Percentiles rank a stretch among this genome's conserved stretches.
Evolutionary conservation across 2,888 invertebrate species (phyloP).

Genomic region (Drosophila macrospina): DNA sequence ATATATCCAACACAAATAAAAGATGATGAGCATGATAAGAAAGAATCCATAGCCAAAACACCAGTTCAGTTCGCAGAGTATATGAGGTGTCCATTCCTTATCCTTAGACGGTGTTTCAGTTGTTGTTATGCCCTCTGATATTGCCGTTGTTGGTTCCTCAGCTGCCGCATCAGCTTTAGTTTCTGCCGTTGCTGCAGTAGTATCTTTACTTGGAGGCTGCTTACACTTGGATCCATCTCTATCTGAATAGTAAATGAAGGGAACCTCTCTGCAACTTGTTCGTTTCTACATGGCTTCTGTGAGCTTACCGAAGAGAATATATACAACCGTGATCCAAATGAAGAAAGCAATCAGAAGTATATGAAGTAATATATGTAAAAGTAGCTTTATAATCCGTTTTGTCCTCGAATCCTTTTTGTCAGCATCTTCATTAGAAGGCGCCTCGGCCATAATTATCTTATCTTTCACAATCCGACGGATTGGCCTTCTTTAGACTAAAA

Average conservation of each 20-base stretch:
- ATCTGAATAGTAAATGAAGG: slow-evolving; percentile 1
- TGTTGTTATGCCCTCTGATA: neutral
- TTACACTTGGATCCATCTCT: neutral
- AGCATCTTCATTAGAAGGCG: neutral
- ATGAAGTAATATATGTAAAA: slow-evolving; percentile 39
- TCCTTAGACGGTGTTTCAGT: neutral
- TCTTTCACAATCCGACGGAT: neutral
- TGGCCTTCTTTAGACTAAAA: neutral
- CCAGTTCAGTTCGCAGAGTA: slow-evolving; percentile 40
- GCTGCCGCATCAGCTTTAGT: neutral
- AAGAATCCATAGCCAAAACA: slow-evolving; percentile 47
- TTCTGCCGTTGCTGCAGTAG: neutral
- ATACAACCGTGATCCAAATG: slow-evolving; percentile 27
- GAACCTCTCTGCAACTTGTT: neutral
- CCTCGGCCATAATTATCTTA: slow-evolving; percentile 17
- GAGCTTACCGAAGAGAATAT: slow-evolving; percentile 30
- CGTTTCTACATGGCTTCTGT: neutral
- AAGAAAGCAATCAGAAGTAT: slow-evolving; percentile 38
- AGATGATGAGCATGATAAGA: neutral
- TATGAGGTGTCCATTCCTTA: neutral
- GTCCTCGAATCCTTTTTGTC: neutral
- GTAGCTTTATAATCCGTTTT: neutral
- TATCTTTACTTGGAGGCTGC: neutral
- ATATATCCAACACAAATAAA: slow-evolving; percentile 54
- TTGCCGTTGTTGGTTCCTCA: neutral